phyloP scores from a whole-genome alignment of 2,113 vertebrate species.

The Glareola pratincola region DNA sequence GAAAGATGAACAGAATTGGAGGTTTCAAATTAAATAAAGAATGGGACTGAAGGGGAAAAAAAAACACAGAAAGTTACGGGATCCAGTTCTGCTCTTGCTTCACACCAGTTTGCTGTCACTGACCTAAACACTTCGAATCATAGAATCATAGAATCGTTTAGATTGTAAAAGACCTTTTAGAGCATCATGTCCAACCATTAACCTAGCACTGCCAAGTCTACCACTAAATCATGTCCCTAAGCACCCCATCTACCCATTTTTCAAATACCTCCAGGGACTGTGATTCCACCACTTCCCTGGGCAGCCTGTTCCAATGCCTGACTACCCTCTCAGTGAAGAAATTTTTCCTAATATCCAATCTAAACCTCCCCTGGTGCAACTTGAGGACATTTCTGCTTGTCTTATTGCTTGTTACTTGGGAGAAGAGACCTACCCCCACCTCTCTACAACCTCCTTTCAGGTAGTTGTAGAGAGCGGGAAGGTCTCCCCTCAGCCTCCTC shows the following conservation, averaged over 20 bases:
- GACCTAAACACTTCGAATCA: not conserved
- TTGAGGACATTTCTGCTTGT: too few species aligned
- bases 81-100: not conserved
- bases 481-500: too few species aligned
- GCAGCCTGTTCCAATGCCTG: not conserved
- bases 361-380: too few species aligned
- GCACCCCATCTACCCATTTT: not conserved
- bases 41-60: not conserved
- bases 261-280: not conserved
- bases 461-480: too few species aligned
- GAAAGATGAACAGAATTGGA: conserved; percentile 3
- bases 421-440: too few species aligned
- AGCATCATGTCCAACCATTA: not conserved
- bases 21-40: conserved; percentile 43
- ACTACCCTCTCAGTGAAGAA: not conserved
- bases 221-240: not conserved
- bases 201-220: not conserved
- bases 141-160: not conserved
- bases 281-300: not conserved
- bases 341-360: too few species aligned
- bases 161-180: not conserved
- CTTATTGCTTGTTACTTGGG: too few species aligned
- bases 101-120: not conserved
- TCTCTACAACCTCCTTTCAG: too few species aligned
- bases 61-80: not conserved